Percentiles rank a stretch among this genome's conserved stretches.
These are phyloP conservation scores for Alloplasta piceator DNA, from an alignment of 2,888 invertebrate genomes.

Conservation along the genomic window DNA sequence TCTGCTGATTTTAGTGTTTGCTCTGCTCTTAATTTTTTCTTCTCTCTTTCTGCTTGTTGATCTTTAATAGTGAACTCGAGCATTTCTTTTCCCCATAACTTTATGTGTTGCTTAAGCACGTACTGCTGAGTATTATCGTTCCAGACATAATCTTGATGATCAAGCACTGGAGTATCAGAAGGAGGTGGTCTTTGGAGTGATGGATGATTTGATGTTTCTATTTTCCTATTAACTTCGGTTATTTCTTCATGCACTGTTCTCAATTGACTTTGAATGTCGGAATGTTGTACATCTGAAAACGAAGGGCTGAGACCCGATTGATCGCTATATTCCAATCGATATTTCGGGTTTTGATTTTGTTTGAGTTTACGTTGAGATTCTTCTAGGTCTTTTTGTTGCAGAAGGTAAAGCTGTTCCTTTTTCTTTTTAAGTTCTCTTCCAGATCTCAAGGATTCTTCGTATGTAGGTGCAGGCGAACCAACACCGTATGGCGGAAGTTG, in stretches of 20 bases:
- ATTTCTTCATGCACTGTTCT: neutral
- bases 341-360: neutral
- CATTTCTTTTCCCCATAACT: constrained; percentile 19
- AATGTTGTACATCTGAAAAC: constrained; percentile 15
- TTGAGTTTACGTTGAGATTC: too few relatives aligned
- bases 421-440: constrained; percentile 7
- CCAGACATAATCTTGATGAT: neutral
- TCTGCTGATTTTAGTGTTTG: too few relatives aligned
- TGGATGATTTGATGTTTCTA: constrained; percentile 3
- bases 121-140: constrained; percentile 3
- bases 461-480: constrained; percentile 1
- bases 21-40: neutral
- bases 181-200: constrained; percentile 9
- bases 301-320: constrained; percentile 8
- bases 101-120: neutral
- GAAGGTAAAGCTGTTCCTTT: constrained; percentile 9
- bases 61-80: constrained; percentile 18
- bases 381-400: constrained; percentile 3
- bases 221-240: too few relatives aligned
- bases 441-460: neutral
- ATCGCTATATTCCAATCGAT: constrained; percentile 30
- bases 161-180: neutral
- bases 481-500: neutral
- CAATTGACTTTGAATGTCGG: constrained; percentile 1
- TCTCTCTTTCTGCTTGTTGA: constrained; percentile 11